Base-by-base conservation (phyloP, 2,113 vertebrate species). In the Myotis brandtii region DNA sequence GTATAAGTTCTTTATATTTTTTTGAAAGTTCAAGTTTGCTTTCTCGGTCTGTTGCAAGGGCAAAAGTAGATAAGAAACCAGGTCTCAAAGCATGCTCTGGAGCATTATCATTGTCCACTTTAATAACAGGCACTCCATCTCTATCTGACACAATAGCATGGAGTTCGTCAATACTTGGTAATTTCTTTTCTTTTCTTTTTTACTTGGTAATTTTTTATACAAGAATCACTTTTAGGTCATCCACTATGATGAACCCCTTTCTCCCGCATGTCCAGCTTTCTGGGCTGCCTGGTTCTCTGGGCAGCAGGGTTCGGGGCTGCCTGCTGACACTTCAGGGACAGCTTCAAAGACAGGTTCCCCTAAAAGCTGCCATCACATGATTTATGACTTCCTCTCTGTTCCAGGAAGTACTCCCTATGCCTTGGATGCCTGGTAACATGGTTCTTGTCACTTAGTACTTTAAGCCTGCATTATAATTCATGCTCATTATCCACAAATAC, bases 1-100 rank as follows among this genome's bases (percentile, higher is more conserved):
- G 62, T 66, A 32, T 66, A 66, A 32, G 30, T 66, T 66, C 64
- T 66, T 66, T 32, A 66, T 66, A 66, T 66, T 99, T 99, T 98
- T 99, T 99, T 67, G 99, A 99, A 40, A 99, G 99, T 66, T 99
- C 99, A 64, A 99, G 98, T 93, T 99, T 99, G 98, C 99, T 99
- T 94, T 99, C 99, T 97, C 99, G 99, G 97, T 99, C 99, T 2
- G 99, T 99, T 64, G 99, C 99, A 85, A 99, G 98, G 18, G 99
- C 99, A 95, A 99, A 99, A 0, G 99, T 99, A 13, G 99, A 99
- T 84, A 99, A 96, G 98, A 99, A 99, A 54, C 99, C 99, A 2
- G 99, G 99, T 86, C 99, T 98, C 95, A 99, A 98, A 0, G 99
- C 99, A 2, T 99, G 99, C 77, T 99, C 99, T 8, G 99, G 99